Percentiles rank a stretch among this genome's conserved stretches.
Conservation (phyloP, 1,140 invertebrate species). For the Dendrolimus punctatus region DNA sequence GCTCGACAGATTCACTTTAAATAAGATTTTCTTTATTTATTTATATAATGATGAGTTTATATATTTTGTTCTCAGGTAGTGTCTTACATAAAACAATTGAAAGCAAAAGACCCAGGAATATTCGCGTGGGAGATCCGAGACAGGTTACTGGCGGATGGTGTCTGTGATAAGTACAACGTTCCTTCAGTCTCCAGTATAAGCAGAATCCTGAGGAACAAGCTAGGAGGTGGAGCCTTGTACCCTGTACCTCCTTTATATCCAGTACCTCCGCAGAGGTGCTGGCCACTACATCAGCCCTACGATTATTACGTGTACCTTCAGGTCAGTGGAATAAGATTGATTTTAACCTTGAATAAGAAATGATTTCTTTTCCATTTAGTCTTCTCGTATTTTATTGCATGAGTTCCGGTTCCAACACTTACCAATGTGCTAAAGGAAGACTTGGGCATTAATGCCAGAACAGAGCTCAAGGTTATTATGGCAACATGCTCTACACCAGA, state of each 20-base stretch:
- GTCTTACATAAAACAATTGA: conserved; percentile 93
- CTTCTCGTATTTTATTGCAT: too few relatives aligned
- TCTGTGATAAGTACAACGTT: conserved; percentile 96
- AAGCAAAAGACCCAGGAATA: conserved; percentile 96
- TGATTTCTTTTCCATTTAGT: too few relatives aligned
- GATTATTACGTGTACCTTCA: conserved; percentile 82
- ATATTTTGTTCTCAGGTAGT: conserved; percentile 76
- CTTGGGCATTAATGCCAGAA: too few relatives aligned
- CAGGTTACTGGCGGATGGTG: conserved; percentile 86
- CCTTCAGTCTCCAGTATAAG: conserved; percentile 95
- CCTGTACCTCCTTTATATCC: conserved; percentile 74
- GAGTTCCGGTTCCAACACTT: too few relatives aligned
- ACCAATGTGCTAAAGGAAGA: too few relatives aligned
- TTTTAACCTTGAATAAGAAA: too few relatives aligned
- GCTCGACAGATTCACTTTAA: too few relatives aligned
- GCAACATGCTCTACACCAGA: too few relatives aligned
- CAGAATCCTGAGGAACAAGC: conserved; percentile 91
- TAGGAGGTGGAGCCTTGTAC: conserved; percentile 74
- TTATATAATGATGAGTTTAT: neutral
- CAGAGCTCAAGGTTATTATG: too few relatives aligned
- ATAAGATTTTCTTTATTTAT: too few relatives aligned
- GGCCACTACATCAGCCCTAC: conserved; percentile 73
- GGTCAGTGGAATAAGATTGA: conserved; percentile 23
- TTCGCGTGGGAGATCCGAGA: conserved; percentile 97
- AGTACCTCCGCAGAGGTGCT: conserved; percentile 65